Percentiles rank a stretch among this genome's conserved stretches.
These are phyloP conservation scores for Caenorhabditis doughertyi DNA, from an alignment of 2,888 invertebrate species.

Conservation along the genomic window DNA sequence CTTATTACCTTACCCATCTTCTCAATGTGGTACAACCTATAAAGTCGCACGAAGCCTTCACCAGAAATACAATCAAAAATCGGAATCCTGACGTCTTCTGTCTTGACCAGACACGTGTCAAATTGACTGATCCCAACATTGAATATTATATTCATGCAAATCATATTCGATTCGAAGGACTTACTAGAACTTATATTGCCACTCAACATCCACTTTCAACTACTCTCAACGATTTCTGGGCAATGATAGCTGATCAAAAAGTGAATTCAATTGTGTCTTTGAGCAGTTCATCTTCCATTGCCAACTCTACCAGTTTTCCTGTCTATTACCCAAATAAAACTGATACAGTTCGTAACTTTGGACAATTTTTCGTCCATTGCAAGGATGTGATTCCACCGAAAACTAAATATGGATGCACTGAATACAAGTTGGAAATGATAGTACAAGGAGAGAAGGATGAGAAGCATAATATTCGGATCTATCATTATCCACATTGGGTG, in stretches of 20 bases:
- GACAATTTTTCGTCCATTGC: conserved; percentile 20
- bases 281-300: conserved; percentile 1
- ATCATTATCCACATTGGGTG: conserved; percentile 22
- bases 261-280: conserved; percentile 22
- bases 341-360: conserved; percentile 7
- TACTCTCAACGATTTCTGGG: conserved; percentile 32
- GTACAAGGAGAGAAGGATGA: neutral
- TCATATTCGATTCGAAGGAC: conserved; percentile 6
- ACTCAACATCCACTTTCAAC: conserved; percentile 27
- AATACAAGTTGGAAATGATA: conserved; percentile 20
- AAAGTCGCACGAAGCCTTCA: conserved; percentile 9
- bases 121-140: neutral
- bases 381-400: conserved; percentile 11
- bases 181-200: conserved; percentile 20
- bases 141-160: conserved; percentile 41
- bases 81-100: conserved; percentile 24
- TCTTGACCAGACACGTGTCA: conserved; percentile 21
- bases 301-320: neutral
- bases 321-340: conserved; percentile 23
- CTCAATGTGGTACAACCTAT: neutral
- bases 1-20: conserved; percentile 7
- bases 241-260: conserved; percentile 17
- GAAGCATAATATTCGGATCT: neutral
- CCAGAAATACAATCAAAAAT: conserved; percentile 13
- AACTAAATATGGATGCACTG: conserved; percentile 9